Base-by-base conservation (phyloP, 2,888 invertebrate genomes). In the Lissonota sp. region DNA sequence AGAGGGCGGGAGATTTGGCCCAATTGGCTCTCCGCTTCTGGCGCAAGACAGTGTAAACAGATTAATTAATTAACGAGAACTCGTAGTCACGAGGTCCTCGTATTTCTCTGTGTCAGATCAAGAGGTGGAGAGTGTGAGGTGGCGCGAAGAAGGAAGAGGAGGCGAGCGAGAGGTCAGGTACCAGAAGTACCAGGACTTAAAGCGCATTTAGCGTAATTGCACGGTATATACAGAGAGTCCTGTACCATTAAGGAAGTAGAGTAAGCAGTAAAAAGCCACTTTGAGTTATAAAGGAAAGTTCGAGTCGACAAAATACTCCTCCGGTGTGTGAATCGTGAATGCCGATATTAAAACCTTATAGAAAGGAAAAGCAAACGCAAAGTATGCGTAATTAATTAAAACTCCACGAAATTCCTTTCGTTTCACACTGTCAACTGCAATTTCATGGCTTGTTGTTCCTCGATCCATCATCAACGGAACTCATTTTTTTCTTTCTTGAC, bases 141-240 rank as follows among this genome's bases (percentile, higher is more conserved):
- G 8, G 14, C 37, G 58, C 5, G 49, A n/a, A n/a, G 37, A 10
- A 46, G 60, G 39, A n/a, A n/a, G 55, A 46, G 37, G 46, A 60
- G 16, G 12, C 10, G 12, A 49, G 14, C n/a, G 60, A 66, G 60
- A 57, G 71, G 78, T 81, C 78, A 60, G 55, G 57, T 70, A 60
- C 60, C 62, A 60, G 73, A 69, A 82, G 80, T 76, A 86, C 75
- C 80, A 79, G 71, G 79, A 83, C 63, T 81, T 83, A 79, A 77
- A 82, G 79, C 74, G 79, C 86, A 84, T 86, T 87, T 86, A 86
- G 85, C 83, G 82, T 87, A 87, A 87, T 86, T 86, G 85, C 84
- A 72, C 66, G 79, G 84, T 76, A 66, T 64, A 81, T 79, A 79
- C 14, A 16, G 7, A 12, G n/a, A n/a, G n/a, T 5, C 12, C 14